phyloP scores from a whole-genome alignment of 2,797 vertebrate species.

The Channa striata region DNA sequence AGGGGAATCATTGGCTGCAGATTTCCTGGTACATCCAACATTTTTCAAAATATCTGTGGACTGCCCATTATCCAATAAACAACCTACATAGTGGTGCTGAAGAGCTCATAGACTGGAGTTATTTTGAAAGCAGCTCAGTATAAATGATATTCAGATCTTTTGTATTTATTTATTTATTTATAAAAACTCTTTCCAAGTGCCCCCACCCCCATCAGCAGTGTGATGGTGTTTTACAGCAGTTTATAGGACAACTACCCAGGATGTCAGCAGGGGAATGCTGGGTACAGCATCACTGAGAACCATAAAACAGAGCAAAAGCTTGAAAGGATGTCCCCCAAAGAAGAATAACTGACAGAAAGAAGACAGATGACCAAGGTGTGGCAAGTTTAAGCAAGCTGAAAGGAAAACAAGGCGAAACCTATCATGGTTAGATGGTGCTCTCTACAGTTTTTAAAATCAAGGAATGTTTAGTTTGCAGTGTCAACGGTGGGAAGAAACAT shows the following conservation, averaged over 20 bases:
- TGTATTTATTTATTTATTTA: conserved; percentile 5
- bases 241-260: conserved; percentile 43
- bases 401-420: conserved; percentile 16
- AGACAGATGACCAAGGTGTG: conserved; percentile 14
- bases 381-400: conserved; percentile 32
- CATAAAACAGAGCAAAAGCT: conserved; percentile 38
- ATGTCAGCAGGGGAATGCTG: conserved; percentile 67
- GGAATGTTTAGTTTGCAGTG: conserved; percentile 39
- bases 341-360: conserved; percentile 43
- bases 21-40: conserved; percentile 64
- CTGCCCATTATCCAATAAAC: conserved; percentile 47
- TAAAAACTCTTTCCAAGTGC: too few relatives aligned
- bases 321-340: conserved; percentile 38
- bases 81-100: conserved; percentile 55
- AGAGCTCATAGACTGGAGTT: conserved; percentile 1
- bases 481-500: conserved; percentile 20
- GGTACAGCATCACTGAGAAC: conserved; percentile 65
- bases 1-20: conserved; percentile 61
- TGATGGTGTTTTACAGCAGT: conserved; percentile 38
- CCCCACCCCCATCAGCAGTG: background rate
- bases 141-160: background rate
- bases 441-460: conserved; percentile 31
- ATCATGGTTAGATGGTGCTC: conserved; percentile 20
- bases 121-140: conserved; percentile 24
- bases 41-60: conserved; percentile 51